A percentile compares a stretch with the other conserved stretches of the same genome.
Evolutionary conservation across 2,888 invertebrate species (phyloP).

Genomic region (Eupithecia abbreviata): DNA sequence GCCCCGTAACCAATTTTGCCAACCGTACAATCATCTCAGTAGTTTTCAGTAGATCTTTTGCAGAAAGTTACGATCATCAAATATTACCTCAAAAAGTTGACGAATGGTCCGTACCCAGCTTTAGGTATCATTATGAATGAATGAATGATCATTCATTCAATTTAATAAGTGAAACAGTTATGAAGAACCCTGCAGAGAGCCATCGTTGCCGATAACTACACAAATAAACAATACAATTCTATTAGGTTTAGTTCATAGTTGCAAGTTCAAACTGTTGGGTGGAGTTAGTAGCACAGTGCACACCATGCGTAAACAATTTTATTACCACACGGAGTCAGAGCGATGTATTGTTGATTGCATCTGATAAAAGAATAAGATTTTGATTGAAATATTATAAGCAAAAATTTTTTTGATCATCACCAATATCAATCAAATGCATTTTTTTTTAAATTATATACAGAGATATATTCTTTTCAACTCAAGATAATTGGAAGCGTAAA

Average conservation of each 20-base stretch:
- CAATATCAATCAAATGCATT: neutral
- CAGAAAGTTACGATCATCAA: too few species aligned
- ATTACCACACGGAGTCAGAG: constrained; percentile 64
- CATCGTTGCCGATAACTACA: neutral
- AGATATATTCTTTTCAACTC: neutral
- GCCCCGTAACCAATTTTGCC: too few species aligned
- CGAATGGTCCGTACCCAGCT: too few species aligned
- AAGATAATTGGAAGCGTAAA: neutral
- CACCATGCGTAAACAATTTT: constrained; percentile 49
- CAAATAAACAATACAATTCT: neutral
- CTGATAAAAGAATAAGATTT: constrained; percentile 59
- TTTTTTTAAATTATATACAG: too few species aligned
- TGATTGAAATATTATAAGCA: neutral
- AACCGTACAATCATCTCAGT: too few species aligned
- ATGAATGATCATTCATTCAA: too few species aligned
- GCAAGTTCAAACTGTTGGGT: constrained; percentile 40
- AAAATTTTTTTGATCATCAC: too few species aligned
- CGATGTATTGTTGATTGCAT: constrained; percentile 64
- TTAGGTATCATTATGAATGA: neutral
- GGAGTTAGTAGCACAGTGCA: constrained; percentile 52
- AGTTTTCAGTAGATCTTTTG: too few species aligned
- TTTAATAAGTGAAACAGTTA: neutral
- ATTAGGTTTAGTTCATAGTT: constrained; percentile 21
- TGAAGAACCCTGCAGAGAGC: neutral
- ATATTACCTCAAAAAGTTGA: too few species aligned